Base-by-base conservation (phyloP, 2,113 vertebrate species). In the Naja naja region DNA sequence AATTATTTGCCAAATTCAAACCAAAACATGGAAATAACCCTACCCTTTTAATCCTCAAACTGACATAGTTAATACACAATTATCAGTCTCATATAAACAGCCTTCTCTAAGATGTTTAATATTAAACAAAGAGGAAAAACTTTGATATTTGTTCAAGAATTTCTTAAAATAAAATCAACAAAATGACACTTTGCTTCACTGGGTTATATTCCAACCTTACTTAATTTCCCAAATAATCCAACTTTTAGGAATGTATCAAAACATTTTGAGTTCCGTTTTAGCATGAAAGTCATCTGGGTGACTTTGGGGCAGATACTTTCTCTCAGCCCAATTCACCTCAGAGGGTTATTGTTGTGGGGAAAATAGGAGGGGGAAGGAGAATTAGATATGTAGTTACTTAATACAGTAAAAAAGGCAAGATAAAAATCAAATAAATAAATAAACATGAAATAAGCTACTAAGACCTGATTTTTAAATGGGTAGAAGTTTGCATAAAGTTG, bases 41-140 rank as follows among this genome's bases (percentile, higher is more conserved):
- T 12, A 81, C 34, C 49, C 8, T 45, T 92, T 74, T 34, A 20
- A 89, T 89, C 94, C 49, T 90, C 69, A 94, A 55, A 58, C 7
- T 90, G 60, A 91, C 55, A 93, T 87, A 89, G 18, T 81, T 81
- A 81, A 43, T 39, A 81, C 2, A 81, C 18, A 81, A 81, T 81
- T 81, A 39, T 34, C 34, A 81, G 3, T 22, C 1, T 81, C 34
- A 81, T 39, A 20, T 81, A 81, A 81, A 81, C 34, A 3, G 74
- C 3, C 34, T 81, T 81, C 5, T 20, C 34, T 81, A 39, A 81
- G 74, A 39, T 81, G 34, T 39, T 81, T 39, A 93, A 30, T 86
- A 91, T 81, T 47, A 81, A 91, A 95, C 74, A 55, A 14, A 69
- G 34, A 20, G 53, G 53, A 74, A 74, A 54, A 74, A 74, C n/a